Conservation (phyloP, 2,797 vertebrate species). For the Pseudochaenichthys georgianus region DNA sequence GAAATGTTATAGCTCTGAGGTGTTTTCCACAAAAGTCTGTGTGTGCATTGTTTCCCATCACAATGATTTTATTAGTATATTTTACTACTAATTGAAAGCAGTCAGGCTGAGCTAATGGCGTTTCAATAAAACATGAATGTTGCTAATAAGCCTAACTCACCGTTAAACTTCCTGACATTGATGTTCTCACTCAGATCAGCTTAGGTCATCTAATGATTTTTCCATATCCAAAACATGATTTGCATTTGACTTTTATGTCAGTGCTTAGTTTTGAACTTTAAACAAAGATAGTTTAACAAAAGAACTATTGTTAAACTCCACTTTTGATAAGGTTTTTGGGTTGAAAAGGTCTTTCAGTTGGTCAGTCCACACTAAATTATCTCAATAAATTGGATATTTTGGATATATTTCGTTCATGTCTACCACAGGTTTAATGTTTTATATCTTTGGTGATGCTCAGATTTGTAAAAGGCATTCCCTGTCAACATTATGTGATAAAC, state of each 20-base stretch:
- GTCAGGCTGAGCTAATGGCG: slow-evolving; percentile 1
- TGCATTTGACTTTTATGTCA: neutral
- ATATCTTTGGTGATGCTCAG: neutral
- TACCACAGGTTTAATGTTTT: neutral
- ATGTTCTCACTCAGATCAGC: neutral
- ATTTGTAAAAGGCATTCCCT: neutral
- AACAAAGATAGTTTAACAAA: neutral
- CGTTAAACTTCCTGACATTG: slow-evolving; percentile 1
- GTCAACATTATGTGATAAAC: neutral
- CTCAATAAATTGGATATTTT: too few relatives aligned
- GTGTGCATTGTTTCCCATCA: slow-evolving; percentile 14
- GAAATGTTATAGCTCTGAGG: slow-evolving; percentile 21
- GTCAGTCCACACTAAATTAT: neutral
- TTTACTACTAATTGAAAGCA: slow-evolving; percentile 36
- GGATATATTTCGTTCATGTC: neutral
- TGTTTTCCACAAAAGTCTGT: slow-evolving; percentile 25
- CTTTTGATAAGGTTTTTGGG: neutral
- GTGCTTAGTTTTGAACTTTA: neutral
- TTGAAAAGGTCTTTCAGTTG: neutral
- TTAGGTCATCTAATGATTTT: slow-evolving; percentile 3
- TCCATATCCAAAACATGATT: neutral
- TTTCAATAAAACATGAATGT: slow-evolving; percentile 13
- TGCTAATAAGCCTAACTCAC: neutral
- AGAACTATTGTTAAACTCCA: neutral
- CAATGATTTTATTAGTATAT: neutral